Evolutionary conservation across 2,797 vertebrate genomes (phyloP).

Genomic region (Ceyx erithaca): DNA sequence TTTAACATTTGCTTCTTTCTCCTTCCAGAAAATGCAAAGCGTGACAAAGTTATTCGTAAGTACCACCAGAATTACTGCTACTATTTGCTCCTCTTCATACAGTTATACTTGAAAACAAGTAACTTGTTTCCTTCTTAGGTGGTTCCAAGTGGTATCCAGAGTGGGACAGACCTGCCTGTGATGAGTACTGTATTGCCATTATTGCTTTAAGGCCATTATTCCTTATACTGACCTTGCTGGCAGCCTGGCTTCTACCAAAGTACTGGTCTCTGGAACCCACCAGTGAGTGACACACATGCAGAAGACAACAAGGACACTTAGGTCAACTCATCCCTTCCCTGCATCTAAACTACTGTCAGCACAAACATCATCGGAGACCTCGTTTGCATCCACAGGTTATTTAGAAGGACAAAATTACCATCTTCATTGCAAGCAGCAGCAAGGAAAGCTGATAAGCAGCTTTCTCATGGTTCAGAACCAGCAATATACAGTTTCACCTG

Average conservation of each 20-base stretch:
- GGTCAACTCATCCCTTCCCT: not conserved
- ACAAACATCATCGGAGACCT: not conserved
- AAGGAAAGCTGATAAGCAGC: not conserved
- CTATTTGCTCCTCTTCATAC: not conserved
- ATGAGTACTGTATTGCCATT: constrained; percentile 26
- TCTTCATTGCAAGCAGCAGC: not conserved
- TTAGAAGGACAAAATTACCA: not conserved
- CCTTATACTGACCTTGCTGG: constrained; percentile 67
- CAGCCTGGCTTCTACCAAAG: constrained; percentile 61
- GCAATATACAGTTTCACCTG: not conserved
- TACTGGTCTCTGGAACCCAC: constrained; percentile 70
- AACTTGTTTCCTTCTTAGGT: constrained; percentile 58
- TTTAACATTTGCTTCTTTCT: not conserved
- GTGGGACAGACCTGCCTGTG: constrained; percentile 32
- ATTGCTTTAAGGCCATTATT: constrained; percentile 59
- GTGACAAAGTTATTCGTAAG: constrained; percentile 72
- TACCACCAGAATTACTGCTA: constrained; percentile 8
- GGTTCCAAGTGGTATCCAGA: constrained; percentile 45
- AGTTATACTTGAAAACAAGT: constrained; percentile 10
- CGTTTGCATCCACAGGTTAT: not conserved
- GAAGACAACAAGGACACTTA: not conserved
- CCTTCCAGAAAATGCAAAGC: constrained; percentile 71
- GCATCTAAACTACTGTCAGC: not conserved
- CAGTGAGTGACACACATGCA: constrained; percentile 50
- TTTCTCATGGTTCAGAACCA: not conserved